phyloP scores from a whole-genome alignment of 1,140 invertebrate genomes.

The Polypedilum pembai region DNA sequence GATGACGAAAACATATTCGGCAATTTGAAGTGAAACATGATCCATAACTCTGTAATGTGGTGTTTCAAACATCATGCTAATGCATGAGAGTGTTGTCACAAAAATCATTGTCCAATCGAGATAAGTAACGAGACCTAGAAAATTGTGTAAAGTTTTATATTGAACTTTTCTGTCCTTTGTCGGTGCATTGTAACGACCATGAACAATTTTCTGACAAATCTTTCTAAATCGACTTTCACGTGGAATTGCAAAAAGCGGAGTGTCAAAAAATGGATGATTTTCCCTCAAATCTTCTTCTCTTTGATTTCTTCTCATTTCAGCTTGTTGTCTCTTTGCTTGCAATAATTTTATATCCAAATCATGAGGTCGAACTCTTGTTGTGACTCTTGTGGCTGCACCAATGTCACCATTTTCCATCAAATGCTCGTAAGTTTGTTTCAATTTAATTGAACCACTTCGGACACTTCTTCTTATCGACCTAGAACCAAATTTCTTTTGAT shows the following conservation, averaged over 20 bases:
- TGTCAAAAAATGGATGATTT: slow-evolving; percentile 99
- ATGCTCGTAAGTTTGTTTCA: slow-evolving; percentile 89
- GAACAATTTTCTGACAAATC: slow-evolving; percentile 90
- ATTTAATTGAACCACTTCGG: slow-evolving; percentile 78
- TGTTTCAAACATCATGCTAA: slow-evolving; percentile 99
- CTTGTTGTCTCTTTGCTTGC: slow-evolving; percentile 96
- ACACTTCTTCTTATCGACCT: slow-evolving; percentile 78
- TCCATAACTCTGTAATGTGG: slow-evolving; percentile 82
- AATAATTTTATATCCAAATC: slow-evolving; percentile 97
- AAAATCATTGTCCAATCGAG: slow-evolving; percentile 99
- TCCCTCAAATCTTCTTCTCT: slow-evolving; percentile 95
- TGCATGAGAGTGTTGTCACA: slow-evolving; percentile 92
- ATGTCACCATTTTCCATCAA: slow-evolving; percentile 87
- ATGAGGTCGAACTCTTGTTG: slow-evolving; percentile 72
- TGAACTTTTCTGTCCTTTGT: slow-evolving; percentile 90
- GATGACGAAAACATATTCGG: slow-evolving; percentile 96
- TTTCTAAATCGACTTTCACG: slow-evolving; percentile 88
- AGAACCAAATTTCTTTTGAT: slow-evolving; percentile 72
- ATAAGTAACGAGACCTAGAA: slow-evolving; percentile 95
- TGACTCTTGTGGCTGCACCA: slow-evolving; percentile 72
- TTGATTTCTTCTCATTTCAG: slow-evolving; percentile 96
- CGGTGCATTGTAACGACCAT: slow-evolving; percentile 88
- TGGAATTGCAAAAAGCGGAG: slow-evolving; percentile 91
- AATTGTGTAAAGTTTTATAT: slow-evolving; percentile 94
- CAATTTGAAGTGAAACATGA: slow-evolving; percentile 72